Evolutionary conservation across 1,140 invertebrate species (phyloP), one percentile per base, ranked within the genome.

Genomic region (Zaprionus africanus): DNA sequence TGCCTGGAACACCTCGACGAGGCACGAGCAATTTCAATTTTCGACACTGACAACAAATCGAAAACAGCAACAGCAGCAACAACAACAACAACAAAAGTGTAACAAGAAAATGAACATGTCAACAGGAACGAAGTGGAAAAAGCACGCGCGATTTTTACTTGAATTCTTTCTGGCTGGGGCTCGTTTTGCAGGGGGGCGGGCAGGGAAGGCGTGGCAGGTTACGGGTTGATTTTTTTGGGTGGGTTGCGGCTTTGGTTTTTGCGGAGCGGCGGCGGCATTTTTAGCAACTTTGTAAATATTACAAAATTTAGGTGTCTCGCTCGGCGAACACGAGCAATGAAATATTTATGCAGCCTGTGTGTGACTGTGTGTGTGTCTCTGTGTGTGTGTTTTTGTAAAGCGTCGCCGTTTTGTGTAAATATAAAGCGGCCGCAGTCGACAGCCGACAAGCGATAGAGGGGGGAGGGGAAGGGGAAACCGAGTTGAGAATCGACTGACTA

Each of bases 271-370:
- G 61, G 60, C 76, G 61, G 60, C 76, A 69, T 88, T 87, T 84
- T 88, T 88, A 69, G 81, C 84, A 88, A 88, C 81, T 90, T 88
- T 88, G 84, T 88, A 88, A 88, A 88, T 88, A 90, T 88, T 88
- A 88, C 85, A 88, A 90, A 88, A 88, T 84, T 88, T 88, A 88
- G 83, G 83, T 90, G 84, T 87, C 83, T 87, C 82, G 78, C 80
- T 82, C 75, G 78, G 82, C 82, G 77, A 88, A 69, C 87, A 67
- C 51, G 78, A 46, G 74, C 84, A 88, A 88, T 88, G 81, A 90
- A 88, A 88, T 88, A 88, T 88, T 88, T 88, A 88, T 88, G 85
- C 74, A 67, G 58, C 24, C n/a, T 73, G 67, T 73, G 22, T 74
- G n/a, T 74, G 62, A 74, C 64, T 84, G 72, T 74, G 36, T 78